Conservation (phyloP, 2,113 vertebrate genomes). For the Osmerus mordax region DNA sequence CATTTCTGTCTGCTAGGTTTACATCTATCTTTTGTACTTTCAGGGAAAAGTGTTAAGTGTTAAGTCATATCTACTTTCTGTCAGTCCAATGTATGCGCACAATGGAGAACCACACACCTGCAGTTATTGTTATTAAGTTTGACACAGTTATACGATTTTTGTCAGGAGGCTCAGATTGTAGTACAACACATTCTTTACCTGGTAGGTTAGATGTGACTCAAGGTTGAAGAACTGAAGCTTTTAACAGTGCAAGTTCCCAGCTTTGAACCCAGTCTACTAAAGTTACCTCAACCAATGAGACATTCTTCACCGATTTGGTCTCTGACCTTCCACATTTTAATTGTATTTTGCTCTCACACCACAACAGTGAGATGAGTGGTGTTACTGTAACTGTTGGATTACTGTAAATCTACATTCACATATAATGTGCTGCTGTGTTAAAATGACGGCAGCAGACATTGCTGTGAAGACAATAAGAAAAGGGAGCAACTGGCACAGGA, state of each 20-base stretch:
- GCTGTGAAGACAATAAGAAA: not conserved
- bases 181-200: not conserved
- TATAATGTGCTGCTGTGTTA: not conserved
- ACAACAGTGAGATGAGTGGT: not conserved
- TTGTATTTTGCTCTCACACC: not conserved
- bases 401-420: not conserved
- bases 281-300: too few species aligned
- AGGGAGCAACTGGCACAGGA: not conserved
- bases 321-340: too few species aligned
- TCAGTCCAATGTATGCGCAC: too few species aligned
- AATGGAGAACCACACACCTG: too few species aligned
- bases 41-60: too few species aligned
- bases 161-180: not conserved
- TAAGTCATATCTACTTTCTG: too few species aligned
- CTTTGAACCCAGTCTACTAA: too few species aligned
- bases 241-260: too few species aligned
- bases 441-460: not conserved
- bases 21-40: too few species aligned
- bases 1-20: not conserved
- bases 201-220: not conserved
- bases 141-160: not conserved
- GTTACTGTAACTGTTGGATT: not conserved
- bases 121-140: too few species aligned
- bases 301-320: too few species aligned
- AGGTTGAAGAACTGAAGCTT: too few species aligned